Conservation (phyloP, 2,113 vertebrate species). For the Rhagologus leucostigma region DNA sequence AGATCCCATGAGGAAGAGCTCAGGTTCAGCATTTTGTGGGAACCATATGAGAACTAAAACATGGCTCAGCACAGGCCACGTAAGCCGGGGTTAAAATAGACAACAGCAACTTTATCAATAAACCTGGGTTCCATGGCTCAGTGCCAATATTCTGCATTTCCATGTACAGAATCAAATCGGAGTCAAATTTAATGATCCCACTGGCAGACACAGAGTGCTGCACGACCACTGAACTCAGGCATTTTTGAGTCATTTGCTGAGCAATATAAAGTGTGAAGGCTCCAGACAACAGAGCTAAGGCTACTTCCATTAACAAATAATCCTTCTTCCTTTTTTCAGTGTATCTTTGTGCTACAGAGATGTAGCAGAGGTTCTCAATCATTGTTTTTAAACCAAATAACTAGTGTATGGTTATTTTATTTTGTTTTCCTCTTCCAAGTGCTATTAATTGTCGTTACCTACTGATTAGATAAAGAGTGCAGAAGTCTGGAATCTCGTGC, state of each 20-base stretch:
- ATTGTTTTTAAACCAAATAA: neutral
- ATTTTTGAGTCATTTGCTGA: neutral
- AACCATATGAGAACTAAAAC: rapidly evolving
- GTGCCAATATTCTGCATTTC: neutral
- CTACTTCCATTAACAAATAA: neutral
- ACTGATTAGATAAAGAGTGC: neutral
- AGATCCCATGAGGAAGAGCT: neutral
- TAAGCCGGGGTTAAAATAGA: rapidly evolving
- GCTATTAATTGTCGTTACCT: neutral
- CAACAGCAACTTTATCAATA: neutral
- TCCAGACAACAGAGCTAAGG: neutral
- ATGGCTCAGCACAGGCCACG: neutral
- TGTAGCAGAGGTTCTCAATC: neutral
- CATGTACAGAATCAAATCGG: rapidly evolving
- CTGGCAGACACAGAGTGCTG: neutral
- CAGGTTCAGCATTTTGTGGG: neutral
- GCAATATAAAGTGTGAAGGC: neutral
- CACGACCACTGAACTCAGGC: neutral
- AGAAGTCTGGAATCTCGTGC: neutral
- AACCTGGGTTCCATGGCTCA: neutral
- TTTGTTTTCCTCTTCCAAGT: neutral
- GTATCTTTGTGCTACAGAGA: neutral
- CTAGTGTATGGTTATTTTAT: neutral
- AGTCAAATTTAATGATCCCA: neutral
- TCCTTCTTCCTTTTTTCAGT: neutral